Evolutionary conservation across 2,797 vertebrate species (phyloP), one percentile per base, ranked within the genome.

Genomic region (Florisuga fusca): DNA sequence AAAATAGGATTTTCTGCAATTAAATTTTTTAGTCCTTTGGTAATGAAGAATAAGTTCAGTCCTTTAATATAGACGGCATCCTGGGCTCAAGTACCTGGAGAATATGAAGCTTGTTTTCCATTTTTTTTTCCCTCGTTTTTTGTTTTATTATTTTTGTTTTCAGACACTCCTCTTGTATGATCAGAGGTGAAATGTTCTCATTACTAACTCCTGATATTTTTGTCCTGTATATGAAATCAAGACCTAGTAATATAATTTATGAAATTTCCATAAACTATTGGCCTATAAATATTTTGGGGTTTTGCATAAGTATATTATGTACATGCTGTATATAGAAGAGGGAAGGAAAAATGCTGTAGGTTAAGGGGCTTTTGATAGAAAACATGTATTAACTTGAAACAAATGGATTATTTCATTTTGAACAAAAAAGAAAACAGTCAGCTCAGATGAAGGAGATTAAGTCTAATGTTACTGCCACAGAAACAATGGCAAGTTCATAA

Each of bases 141-240:
- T 86, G 69, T 41, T 86, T 85, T 50, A 41, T 38, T 38, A 14
- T 41, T 41, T 41, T 41, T 73, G 31, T 86, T 85, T 61, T n/a
- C 36, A 69, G 43, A 34, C 15, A 54, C 0, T 1, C 5, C 1
- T 57, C 27, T 41, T 12, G 0, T 36, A 16, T 53, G 7, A 59
- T 89, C 21, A 59, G 23, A 16, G 16, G 4, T 66, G 5, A 84
- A 82, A 2, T 29, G 7, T 27, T 16, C 26, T 84, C 23, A 15
- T 57, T 68, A 19, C 8, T 21, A 26, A 15, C 19, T 84, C 26
- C 20, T 31, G 21, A 58, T 1, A 15, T 25, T 75, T 93, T 87
- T 79, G 5, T 69, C 13, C 12, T 50, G 74, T 36, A 23, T 48
- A 20, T 76, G 54, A 69, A 73, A 62, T 53, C 2, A 67, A 74